A percentile compares a stretch with the other conserved stretches of the same genome.
Conservation (phyloP, 2,888 invertebrate species). For the Germaria angustata region DNA sequence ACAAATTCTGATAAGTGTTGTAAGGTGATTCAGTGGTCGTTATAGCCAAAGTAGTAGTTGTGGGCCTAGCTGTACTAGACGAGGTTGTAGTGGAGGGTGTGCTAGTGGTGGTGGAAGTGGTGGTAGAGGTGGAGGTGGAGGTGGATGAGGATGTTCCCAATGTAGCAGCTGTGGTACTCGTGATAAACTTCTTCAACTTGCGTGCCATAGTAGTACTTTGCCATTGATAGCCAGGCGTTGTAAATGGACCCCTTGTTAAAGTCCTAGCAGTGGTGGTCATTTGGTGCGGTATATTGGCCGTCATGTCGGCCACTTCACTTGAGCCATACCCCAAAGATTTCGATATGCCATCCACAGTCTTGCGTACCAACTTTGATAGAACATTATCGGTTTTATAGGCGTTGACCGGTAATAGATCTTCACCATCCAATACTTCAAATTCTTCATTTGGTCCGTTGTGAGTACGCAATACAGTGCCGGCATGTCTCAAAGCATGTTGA, state of each 20-base stretch:
- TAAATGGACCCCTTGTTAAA: conserved; percentile 73
- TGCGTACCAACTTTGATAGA: conserved; percentile 79
- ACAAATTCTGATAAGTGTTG: conserved; percentile 72
- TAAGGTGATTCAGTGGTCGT: conserved; percentile 75
- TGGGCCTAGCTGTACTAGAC: conserved; percentile 63
- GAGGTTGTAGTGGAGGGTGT: conserved; percentile 67
- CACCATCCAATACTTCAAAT: conserved; percentile 78
- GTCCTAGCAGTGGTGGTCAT: conserved; percentile 71
- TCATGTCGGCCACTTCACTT: conserved; percentile 77
- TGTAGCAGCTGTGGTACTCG: conserved; percentile 76
- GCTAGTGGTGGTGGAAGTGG: conserved; percentile 61
- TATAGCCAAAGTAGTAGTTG: conserved; percentile 66
- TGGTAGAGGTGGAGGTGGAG: conserved; percentile 62
- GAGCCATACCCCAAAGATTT: conserved; percentile 75
- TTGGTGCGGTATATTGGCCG: conserved; percentile 54
- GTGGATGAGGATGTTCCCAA: conserved; percentile 70
- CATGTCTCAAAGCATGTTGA: conserved; percentile 87
- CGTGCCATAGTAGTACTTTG: conserved; percentile 80
- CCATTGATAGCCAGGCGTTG: conserved; percentile 78
- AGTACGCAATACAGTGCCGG: conserved; percentile 85
- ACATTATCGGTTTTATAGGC: conserved; percentile 77
- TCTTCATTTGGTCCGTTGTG: conserved; percentile 80
- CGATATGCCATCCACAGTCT: conserved; percentile 80
- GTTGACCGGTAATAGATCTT: conserved; percentile 75
- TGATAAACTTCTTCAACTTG: conserved; percentile 80